Evolutionary conservation across 2,888 invertebrate genomes (phyloP).

Genomic region (Acronicta psi): DNA sequence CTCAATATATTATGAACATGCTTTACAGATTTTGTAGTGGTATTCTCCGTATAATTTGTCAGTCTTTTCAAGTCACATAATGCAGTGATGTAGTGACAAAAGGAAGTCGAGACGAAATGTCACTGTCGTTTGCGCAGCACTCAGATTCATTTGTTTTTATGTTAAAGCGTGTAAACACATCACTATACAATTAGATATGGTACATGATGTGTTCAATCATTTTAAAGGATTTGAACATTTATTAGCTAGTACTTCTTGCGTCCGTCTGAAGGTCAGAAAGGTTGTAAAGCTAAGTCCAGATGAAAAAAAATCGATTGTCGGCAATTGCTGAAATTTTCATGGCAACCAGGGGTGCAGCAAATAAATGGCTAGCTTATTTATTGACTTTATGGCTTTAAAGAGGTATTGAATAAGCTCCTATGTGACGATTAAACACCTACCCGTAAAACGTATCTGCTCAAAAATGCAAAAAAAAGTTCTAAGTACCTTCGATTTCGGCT

Average conservation of each 20-base stretch:
- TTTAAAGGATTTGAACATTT: constrained; percentile 22
- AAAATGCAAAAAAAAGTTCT: too few species aligned
- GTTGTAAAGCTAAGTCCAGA: not conserved
- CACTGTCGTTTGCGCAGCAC: constrained; percentile 12
- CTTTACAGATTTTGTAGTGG: constrained; percentile 20
- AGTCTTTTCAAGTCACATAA: constrained; percentile 17
- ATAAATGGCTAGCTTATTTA: too few species aligned
- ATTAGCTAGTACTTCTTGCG: constrained; percentile 2
- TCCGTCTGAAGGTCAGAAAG: not conserved
- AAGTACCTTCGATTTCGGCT: too few species aligned
- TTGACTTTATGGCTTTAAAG: too few species aligned
- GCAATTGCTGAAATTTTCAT: too few species aligned
- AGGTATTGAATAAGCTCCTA: too few species aligned
- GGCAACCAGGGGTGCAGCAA: too few species aligned
- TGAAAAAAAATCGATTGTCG: not conserved
- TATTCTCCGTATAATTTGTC: constrained; percentile 9
- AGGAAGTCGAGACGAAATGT: not conserved
- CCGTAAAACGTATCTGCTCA: too few species aligned
- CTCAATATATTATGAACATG: constrained; percentile 1
- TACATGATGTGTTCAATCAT: constrained; percentile 1
- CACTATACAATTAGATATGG: constrained; percentile 3
- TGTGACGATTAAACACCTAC: too few species aligned
- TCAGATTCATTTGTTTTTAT: constrained; percentile 6
- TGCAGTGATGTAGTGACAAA: constrained; percentile 3
- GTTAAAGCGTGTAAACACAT: constrained; percentile 16